phyloP scores from a whole-genome alignment of 2,113 vertebrate genomes.

The Cynopterus brachyotis region DNA sequence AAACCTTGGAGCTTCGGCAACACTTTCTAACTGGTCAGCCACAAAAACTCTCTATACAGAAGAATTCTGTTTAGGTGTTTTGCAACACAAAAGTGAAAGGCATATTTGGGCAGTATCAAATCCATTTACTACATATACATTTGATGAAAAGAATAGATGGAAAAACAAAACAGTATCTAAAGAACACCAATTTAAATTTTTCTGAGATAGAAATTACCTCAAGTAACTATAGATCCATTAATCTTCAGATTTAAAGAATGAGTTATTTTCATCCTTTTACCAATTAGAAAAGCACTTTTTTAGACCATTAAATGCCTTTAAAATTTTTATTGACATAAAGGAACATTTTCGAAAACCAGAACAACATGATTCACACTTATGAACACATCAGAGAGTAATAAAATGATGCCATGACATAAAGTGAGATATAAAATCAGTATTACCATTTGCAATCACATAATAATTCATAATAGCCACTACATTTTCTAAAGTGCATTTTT shows the following conservation, averaged over 20 bases:
- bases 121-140: not conserved
- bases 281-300: slow-evolving; percentile 17
- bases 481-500: not conserved
- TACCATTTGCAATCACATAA: slow-evolving; percentile 24
- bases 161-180: not conserved
- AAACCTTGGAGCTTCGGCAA: not conserved
- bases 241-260: slow-evolving; percentile 9
- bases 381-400: not conserved
- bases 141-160: not conserved
- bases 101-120: not conserved
- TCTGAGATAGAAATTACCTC: not conserved
- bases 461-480: not conserved
- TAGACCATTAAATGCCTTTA: not conserved
- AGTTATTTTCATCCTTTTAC: slow-evolving; percentile 16
- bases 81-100: not conserved
- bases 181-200: not conserved
- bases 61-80: not conserved
- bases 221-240: not conserved
- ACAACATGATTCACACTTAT: not conserved
- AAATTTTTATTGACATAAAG: not conserved
- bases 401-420: not conserved
- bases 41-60: not conserved
- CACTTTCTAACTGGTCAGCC: not conserved
- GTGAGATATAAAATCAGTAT: not conserved
- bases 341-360: not conserved